Evolutionary conservation across 1,140 invertebrate species (phyloP), one percentile per base, ranked within the genome.

Genomic region (Philopotamus ludificatus): DNA sequence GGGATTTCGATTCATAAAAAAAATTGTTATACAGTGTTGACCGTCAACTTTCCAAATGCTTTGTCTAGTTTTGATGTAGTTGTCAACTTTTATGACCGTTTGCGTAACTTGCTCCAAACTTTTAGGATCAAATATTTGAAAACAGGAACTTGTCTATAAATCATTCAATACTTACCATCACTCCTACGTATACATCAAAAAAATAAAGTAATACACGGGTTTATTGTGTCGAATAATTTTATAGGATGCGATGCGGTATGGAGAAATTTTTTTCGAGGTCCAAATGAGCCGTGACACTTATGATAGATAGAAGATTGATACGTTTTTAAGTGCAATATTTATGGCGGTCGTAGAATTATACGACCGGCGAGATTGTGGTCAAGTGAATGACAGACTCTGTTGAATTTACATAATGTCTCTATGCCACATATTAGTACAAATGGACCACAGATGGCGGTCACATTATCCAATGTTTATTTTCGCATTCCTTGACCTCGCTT

Each of bases 331-430:
- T 58, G 26, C 28, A 15, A 45, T 58, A 58, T 58, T 58, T 58
- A 58, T 58, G 34, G 23, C 55, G 28, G 55, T 41, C 55, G 41
- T 45, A 45, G 55, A 58, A 58, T 58, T 58, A 58, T 58, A 58
- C 55, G 55, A 58, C 22, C 51, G 51, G n/a, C 55, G 41, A 58
- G 55, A 58, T 58, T 58, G 28, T 23, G 55, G 55, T 58, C 55
- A 45, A 58, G 45, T 44, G 39, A 20, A 16, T 3, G 55, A 41
- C n/a, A 39, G 15, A 25, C 55, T 18, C n/a, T n/a, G n/a, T n/a
- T n/a, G n/a, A n/a, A 58, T 58, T 58, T 58, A 58, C 55, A 58
- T 58, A 58, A 58, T 58, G 55, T 58, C 55, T 58, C 55, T 58
- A 58, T 58, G 55, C 18, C 2, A 41, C 55, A 16, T 58, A 34